Base-by-base conservation (phyloP, 2,888 invertebrate species). In the Orthonevra nobilis region DNA sequence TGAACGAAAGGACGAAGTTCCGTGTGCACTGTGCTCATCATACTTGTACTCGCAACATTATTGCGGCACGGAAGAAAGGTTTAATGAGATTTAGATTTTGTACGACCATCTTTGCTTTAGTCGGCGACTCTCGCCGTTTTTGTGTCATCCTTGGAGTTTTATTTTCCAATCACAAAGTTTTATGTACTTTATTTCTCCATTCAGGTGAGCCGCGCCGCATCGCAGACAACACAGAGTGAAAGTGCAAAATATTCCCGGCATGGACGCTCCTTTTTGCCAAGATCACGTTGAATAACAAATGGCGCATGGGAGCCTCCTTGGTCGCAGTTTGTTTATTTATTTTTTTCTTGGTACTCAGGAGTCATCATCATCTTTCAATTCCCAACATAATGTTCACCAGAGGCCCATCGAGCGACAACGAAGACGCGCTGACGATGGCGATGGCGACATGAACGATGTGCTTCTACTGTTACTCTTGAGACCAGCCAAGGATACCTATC, bases 121-220 rank as follows among this genome's bases (percentile, higher is more conserved):
- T n/a, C n/a, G n/a, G n/a, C n/a, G n/a, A n/a, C n/a, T 70, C 40
- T 52, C 34, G 34, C 40, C 44, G 26, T 60, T 32, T 48, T 32
- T 40, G 42, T 20, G 52, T 34, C 38, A 56, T 32, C 52, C 28
- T 60, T 48, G 56, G 42, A 75, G 44, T 44, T 63, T 54, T 30
- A 36, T 81, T 74, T 68, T 74, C 63, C 30, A 63, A 72, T 72
- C 70, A 70, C 34, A 58, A 69, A 66, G 28, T 48, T 42, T 69
- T 56, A 54, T 52, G 20, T 61, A 54, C 48, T 63, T 23, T 44
- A 42, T 48, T 34, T 30, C 17, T 32, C 19, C 38, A 38, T 28
- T 70, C 44, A 54, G 44, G 28, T 54, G 54, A n/a, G 5, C 23
- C 23, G 52, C 12, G 6, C 17, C 28, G 4, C 12, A 20, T 36